Evolutionary conservation across 2,888 invertebrate species (phyloP).

Genomic region (Osmoderma eremita): DNA sequence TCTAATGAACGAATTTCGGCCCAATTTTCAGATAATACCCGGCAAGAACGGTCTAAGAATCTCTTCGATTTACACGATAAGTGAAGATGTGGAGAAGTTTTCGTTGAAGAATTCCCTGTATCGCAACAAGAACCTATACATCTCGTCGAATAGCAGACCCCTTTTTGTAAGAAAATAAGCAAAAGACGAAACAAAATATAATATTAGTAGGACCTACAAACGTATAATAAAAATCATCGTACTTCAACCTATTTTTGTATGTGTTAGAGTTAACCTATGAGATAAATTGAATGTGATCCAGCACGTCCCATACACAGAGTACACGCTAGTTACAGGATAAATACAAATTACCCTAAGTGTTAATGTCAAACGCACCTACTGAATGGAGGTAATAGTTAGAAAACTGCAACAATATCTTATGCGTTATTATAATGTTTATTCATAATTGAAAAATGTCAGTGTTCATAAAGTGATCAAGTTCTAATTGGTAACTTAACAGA

Average conservation of each 20-base stretch:
- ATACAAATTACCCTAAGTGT: too few relatives aligned
- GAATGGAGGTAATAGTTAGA: too few relatives aligned
- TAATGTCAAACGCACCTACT: too few relatives aligned
- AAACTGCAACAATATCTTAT: too few relatives aligned
- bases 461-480: too few relatives aligned
- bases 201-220: conserved; percentile 33
- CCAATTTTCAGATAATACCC: conserved; percentile 63
- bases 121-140: conserved; percentile 61
- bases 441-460: too few relatives aligned
- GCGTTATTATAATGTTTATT: too few relatives aligned
- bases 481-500: too few relatives aligned
- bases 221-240: conserved; percentile 38
- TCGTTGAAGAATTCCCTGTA: conserved; percentile 57
- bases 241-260: conserved; percentile 56
- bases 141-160: conserved; percentile 64
- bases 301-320: conserved; percentile 34
- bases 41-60: conserved; percentile 68
- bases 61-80: conserved; percentile 65
- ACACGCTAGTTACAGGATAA: neutral
- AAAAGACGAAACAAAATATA: conserved; percentile 7
- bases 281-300: conserved; percentile 44
- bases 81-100: conserved; percentile 62
- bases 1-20: conserved; percentile 45
- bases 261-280: conserved; percentile 54
- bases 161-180: conserved; percentile 63